Evolutionary conservation across 2,797 vertebrate genomes (phyloP).

Genomic region (Sparidentex hasta): DNA sequence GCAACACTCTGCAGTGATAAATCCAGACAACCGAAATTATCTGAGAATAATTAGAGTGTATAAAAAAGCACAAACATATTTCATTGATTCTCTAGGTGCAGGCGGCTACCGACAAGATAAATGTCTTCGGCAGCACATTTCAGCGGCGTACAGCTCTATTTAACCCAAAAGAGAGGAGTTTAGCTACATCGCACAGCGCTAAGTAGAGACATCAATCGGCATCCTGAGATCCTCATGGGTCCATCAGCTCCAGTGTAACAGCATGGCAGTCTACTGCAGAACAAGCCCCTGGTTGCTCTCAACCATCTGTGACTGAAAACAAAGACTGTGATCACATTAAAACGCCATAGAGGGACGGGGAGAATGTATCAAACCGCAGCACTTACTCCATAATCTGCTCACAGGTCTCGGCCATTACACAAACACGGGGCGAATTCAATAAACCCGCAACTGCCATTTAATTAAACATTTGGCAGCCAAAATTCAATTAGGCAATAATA

Average conservation of each 20-base stretch:
- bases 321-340: conserved; percentile 75
- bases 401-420: conserved; percentile 64
- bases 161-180: conserved; percentile 47
- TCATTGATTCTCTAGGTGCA: conserved; percentile 20
- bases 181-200: conserved; percentile 25
- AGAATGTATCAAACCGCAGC: conserved; percentile 51
- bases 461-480: conserved; percentile 79
- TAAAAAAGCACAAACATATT: conserved; percentile 17
- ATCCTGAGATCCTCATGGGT: conserved; percentile 59
- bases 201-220: conserved; percentile 69
- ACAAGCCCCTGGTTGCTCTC: conserved; percentile 65
- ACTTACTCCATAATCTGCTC: conserved; percentile 66
- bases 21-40: not conserved
- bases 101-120: conserved; percentile 13
- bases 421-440: conserved; percentile 74
- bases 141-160: conserved; percentile 34
- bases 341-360: conserved; percentile 56
- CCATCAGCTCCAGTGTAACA: conserved; percentile 53
- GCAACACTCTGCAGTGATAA: not conserved
- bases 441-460: conserved; percentile 78
- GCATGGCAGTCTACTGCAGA: conserved; percentile 48
- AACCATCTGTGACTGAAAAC: conserved; percentile 77
- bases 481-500: conserved; percentile 83
- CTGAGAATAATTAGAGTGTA: conserved; percentile 25
- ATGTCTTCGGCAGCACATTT: conserved; percentile 35